Evolutionary conservation across 2,113 vertebrate genomes (phyloP).

Genomic region (Podilymbus podiceps): DNA sequence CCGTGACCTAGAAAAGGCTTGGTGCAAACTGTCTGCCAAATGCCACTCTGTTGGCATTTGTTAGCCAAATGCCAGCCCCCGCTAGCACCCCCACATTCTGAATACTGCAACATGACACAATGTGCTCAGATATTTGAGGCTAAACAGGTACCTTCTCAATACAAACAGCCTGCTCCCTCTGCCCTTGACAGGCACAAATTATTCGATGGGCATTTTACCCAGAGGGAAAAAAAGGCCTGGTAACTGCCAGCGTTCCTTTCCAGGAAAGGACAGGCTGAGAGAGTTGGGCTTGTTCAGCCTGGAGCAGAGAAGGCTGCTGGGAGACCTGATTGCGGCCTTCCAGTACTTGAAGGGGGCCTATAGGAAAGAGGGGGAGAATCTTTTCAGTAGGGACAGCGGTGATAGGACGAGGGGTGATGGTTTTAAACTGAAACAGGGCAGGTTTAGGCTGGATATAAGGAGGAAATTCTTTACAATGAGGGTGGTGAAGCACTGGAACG

Average conservation of each 20-base stretch:
- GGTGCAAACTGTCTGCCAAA: background rate
- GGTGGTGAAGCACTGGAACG: no score
- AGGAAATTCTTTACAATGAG: no score
- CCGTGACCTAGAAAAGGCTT: background rate
- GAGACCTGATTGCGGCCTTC: no score
- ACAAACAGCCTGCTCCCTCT: background rate
- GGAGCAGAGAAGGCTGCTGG: no score
- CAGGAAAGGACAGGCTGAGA: no score
- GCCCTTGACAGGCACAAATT: background rate
- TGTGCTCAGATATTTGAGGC: background rate
- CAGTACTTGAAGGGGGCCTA: no score
- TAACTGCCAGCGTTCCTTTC: background rate
- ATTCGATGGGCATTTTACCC: background rate
- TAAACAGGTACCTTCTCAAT: background rate
- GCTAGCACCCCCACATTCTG: background rate
- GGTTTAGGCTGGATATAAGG: no score
- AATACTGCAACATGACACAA: background rate
- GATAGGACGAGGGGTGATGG: no score
- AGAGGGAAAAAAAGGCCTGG: background rate
- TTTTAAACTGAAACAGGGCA: no score
- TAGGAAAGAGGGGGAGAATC: no score
- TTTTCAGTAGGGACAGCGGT: no score
- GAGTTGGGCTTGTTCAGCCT: no score
- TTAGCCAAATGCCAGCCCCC: background rate
- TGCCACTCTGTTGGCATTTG: background rate